Base-by-base conservation (phyloP, 2,888 invertebrate genomes). In the Pandemis heparana region DNA sequence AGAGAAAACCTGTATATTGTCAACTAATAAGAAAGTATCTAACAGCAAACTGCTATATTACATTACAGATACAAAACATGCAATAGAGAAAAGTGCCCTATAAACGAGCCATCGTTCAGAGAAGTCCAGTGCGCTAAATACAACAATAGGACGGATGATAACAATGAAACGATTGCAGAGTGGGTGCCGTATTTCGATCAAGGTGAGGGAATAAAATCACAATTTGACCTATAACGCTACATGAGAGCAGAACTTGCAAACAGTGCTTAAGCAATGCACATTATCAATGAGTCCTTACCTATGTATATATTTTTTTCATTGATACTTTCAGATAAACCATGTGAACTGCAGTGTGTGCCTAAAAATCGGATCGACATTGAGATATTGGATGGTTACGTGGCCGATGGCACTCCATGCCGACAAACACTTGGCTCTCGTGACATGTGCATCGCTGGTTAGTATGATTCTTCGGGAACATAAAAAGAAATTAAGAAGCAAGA, bases 391-490 rank as follows among this genome's bases (percentile, higher is more conserved):
- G 97, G 97, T 60, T 96, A 96, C 70, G 97, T 96, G 0, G 95
- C 96, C 0, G 98, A 98, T 88, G 98, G 98, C 0, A 98, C 98
- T 0, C 97, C 97, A 0, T 98, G 98, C 85, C 84, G 92, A 61
- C 92, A 92, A 77, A 96, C 96, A 70, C 95, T 97, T 51, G 98
- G 97, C 32, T 96, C 97, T 0, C 95, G 97, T 75, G 96, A 98
- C 84, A 97, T 98, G 95, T 98, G 98, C 86, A 97, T 98, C 79
- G 88, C 90, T 65, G 93, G 93, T 93, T 85, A 89, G 87, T 74
- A 74, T 53, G 10, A 23, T 23, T 56, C 43, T 43, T 43, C 23
- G 12, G 23, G 48, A n/a, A 48, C 14, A 48, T n/a, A 53, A 9
- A 53, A 2, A 3, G 8, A 53, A 53, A 18, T 16, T 2, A 10